Evolutionary conservation across 2,113 vertebrate genomes (phyloP).

Genomic region (Piaya cayana): DNA sequence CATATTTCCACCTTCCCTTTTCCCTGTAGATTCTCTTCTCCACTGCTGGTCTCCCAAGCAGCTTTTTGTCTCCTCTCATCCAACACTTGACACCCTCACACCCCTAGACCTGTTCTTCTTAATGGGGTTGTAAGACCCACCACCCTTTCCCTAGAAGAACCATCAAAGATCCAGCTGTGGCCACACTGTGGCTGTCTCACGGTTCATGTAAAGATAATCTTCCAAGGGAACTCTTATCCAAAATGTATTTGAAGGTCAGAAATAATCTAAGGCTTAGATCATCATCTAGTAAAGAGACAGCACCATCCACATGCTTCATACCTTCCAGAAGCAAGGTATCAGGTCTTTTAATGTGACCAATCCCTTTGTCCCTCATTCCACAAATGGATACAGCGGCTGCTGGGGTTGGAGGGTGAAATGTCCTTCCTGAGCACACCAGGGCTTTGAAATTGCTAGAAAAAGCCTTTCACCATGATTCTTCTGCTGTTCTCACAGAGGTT

Average conservation of each 20-base stretch:
- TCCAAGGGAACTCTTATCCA: background rate
- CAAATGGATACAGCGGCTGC: background rate
- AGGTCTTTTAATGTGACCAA: background rate
- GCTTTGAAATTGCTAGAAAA: background rate
- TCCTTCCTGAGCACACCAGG: background rate
- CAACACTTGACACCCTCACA: background rate
- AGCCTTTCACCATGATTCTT: background rate
- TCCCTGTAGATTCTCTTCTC: background rate
- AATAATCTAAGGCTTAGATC: background rate
- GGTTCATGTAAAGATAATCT: accelerated
- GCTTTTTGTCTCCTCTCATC: background rate
- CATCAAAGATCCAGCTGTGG: background rate
- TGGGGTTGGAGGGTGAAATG: no score
- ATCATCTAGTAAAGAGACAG: background rate
- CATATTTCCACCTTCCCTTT: background rate
- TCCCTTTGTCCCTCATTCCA: background rate
- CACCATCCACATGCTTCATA: background rate
- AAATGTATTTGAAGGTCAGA: background rate
- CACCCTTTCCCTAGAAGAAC: background rate
- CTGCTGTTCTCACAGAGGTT: background rate
- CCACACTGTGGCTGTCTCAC: background rate
- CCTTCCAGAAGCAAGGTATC: background rate
- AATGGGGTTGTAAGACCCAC: background rate
- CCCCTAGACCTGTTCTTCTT: background rate
- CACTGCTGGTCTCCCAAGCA: background rate